Conservation (phyloP, 2,797 vertebrate genomes). For the Peromyscus eremicus region DNA sequence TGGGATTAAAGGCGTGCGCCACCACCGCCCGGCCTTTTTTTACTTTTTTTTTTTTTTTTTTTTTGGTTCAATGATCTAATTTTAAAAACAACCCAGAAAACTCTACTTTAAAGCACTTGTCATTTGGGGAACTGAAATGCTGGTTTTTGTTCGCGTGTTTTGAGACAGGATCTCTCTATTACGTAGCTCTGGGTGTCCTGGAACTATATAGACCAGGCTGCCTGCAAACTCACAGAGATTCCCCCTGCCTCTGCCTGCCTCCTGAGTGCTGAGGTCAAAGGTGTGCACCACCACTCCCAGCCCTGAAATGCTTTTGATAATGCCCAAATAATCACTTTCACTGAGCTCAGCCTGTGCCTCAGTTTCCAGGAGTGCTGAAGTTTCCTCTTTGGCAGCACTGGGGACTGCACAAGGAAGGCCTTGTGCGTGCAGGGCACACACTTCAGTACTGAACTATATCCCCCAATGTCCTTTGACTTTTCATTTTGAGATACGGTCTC, state of each 20-base stretch:
- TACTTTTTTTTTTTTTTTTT: no score
- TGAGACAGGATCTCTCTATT: background rate
- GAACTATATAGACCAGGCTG: background rate
- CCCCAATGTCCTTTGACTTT: background rate
- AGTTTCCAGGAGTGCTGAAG: background rate
- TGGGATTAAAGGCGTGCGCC: no score
- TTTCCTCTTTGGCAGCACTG: background rate
- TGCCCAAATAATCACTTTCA: slow-evolving; percentile 16
- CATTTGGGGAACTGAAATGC: slow-evolving; percentile 26
- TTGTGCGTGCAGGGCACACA: background rate
- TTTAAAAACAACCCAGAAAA: slow-evolving; percentile 43
- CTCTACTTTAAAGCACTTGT: background rate
- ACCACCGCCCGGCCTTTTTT: no score
- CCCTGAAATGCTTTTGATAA: slow-evolving; percentile 24
- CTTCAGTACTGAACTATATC: background rate
- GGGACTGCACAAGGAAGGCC: background rate
- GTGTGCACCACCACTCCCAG: background rate
- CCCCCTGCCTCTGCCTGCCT: background rate
- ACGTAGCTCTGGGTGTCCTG: background rate
- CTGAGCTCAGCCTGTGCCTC: background rate
- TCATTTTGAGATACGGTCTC: background rate
- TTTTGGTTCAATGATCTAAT: background rate
- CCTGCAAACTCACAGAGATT: background rate
- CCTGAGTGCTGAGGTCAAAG: background rate
- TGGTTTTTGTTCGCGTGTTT: background rate